Percentiles rank a stretch among this genome's conserved stretches.
Conservation (phyloP, 2,113 vertebrate species). For the Hyperopisus bebe region DNA sequence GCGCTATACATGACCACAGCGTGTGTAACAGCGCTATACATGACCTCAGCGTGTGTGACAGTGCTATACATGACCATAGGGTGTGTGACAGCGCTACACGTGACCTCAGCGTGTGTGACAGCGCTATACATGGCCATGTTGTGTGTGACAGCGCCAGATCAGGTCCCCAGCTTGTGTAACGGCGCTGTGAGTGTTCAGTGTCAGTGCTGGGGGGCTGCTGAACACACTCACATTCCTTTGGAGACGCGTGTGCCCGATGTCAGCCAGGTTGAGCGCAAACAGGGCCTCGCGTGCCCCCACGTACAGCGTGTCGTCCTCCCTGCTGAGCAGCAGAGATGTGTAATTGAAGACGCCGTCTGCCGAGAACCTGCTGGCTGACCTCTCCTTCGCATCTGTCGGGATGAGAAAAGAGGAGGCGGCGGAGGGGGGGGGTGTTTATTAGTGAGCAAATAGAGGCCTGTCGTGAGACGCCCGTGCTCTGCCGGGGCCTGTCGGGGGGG, state of each 20-base stretch:
- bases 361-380: constrained; percentile 64
- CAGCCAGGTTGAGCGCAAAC: constrained; percentile 68
- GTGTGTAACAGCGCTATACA: not conserved
- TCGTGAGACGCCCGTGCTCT: not conserved
- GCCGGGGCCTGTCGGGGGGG: not conserved
- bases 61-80: too few species aligned
- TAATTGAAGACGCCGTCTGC: constrained; percentile 66
- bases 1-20: rapidly evolving
- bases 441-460: not conserved
- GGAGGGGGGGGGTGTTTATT: not conserved
- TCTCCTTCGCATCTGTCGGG: constrained; percentile 60
- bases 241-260: constrained; percentile 49
- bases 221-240: constrained; percentile 68
- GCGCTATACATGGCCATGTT: not conserved
- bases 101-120: not conserved
- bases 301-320: constrained; percentile 68
- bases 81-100: too few species aligned
- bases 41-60: too few species aligned
- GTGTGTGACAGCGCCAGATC: not conserved
- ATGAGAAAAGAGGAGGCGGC: not conserved
- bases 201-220: too few species aligned
- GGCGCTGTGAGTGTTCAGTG: not conserved
- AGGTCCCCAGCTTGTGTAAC: not conserved
- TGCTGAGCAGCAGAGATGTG: constrained; percentile 77
- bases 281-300: constrained; percentile 78